phyloP scores from a whole-genome alignment of 1,140 invertebrate species.

The Drosophila takahashii region DNA sequence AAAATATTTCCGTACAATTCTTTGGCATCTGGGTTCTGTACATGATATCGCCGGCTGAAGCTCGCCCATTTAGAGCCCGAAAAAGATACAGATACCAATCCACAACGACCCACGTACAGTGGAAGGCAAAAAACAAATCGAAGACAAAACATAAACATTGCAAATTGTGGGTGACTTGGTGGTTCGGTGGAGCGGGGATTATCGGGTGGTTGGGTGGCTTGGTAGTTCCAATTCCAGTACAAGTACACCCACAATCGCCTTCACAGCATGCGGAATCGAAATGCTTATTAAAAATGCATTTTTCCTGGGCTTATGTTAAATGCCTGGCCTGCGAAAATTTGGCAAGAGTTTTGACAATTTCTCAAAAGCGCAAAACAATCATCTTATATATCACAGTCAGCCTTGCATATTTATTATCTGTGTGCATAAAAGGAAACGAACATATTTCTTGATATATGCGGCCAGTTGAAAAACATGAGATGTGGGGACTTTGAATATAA shows the following conservation, averaged over 20 bases:
- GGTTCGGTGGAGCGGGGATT: neutral
- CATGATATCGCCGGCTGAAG: slow-evolving; percentile 54
- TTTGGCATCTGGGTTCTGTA: slow-evolving; percentile 37
- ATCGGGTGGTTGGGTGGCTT: neutral
- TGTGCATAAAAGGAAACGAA: slow-evolving; percentile 2
- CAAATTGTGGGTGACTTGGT: slow-evolving; percentile 25
- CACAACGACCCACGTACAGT: slow-evolving; percentile 68
- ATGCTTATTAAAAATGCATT: slow-evolving; percentile 49
- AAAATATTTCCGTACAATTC: slow-evolving; percentile 20
- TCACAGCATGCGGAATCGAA: slow-evolving; percentile 56
- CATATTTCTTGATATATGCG: slow-evolving; percentile 4
- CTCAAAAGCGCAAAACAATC: neutral
- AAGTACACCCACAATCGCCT: slow-evolving; percentile 48
- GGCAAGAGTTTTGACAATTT: slow-evolving; percentile 35
- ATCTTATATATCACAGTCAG: slow-evolving; percentile 5
- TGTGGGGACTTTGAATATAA: too few species aligned
- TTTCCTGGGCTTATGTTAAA: slow-evolving; percentile 10
- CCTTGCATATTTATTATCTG: slow-evolving; percentile 14
- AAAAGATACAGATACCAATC: slow-evolving; percentile 30
- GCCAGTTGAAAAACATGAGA: neutral
- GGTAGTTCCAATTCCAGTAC: slow-evolving; percentile 4
- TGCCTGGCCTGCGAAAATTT: slow-evolving; percentile 9
- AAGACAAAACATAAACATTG: slow-evolving; percentile 71
- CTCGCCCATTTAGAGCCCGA: slow-evolving; percentile 50
- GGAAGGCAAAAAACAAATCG: slow-evolving; percentile 67